Percentiles rank a stretch among this genome's conserved stretches.
These are phyloP conservation scores for Diarsia mendica DNA, from an alignment of 2,888 invertebrate genomes.

Conservation along the genomic window DNA sequence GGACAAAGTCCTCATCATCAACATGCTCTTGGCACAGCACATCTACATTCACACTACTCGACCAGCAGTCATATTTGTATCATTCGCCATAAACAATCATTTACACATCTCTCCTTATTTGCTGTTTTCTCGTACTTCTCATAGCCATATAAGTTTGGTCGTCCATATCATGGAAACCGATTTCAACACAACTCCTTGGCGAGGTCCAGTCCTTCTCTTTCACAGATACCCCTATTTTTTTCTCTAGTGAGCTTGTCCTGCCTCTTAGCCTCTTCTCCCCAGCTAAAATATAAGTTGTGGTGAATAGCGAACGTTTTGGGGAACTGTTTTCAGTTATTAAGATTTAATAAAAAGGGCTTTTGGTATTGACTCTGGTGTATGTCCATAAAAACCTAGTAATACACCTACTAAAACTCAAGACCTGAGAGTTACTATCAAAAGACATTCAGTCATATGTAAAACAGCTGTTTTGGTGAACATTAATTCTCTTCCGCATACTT, in stretches of 20 bases:
- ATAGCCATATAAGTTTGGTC: not conserved
- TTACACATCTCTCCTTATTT: not conserved
- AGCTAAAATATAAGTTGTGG: not conserved
- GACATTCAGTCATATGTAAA: conserved; percentile 39
- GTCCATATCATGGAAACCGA: not conserved
- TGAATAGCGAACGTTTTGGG: not conserved
- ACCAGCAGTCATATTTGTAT: not conserved
- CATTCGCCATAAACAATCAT: not conserved
- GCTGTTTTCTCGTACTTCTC: not conserved
- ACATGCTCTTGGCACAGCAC: not conserved
- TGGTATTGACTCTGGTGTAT: not conserved
- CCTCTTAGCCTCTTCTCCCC: not conserved
- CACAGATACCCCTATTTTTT: not conserved
- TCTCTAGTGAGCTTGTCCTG: not conserved
- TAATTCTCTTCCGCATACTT: conserved; percentile 45
- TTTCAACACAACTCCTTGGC: not conserved
- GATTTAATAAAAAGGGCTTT: not conserved
- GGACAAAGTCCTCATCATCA: not conserved
- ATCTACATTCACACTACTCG: not conserved
- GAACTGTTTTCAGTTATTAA: not conserved
- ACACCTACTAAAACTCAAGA: no score
- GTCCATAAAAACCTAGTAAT: conserved; percentile 5
- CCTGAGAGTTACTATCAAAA: not conserved
- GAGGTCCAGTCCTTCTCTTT: not conserved
- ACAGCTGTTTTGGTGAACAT: conserved; percentile 39